Conservation (phyloP, 2,888 invertebrate genomes). For the Drosophila prolongata region DNA sequence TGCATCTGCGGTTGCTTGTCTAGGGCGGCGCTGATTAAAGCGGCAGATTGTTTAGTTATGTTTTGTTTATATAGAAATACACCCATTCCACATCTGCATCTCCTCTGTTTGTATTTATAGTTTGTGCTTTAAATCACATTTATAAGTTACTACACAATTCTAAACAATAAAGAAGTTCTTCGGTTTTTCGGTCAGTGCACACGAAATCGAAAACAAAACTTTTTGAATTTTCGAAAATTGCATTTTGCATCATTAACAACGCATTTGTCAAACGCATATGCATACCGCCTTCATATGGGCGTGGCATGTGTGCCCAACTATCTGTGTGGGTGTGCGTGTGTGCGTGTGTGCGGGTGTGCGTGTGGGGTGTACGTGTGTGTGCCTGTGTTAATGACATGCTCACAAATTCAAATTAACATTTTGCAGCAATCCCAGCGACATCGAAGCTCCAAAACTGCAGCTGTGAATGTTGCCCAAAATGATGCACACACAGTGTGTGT, state of each 20-base stretch:
- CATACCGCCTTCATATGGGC: constrained; percentile 36
- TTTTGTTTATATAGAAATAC: constrained; percentile 68
- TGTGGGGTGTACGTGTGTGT: constrained; percentile 26
- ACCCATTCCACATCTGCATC: constrained; percentile 34
- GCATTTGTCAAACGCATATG: constrained; percentile 76
- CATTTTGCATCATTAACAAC: constrained; percentile 79
- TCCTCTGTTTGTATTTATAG: constrained; percentile 43
- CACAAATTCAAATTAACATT: constrained; percentile 82
- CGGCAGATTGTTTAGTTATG: constrained; percentile 68
- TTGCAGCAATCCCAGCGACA: constrained; percentile 71
- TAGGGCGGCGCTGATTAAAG: constrained; percentile 72
- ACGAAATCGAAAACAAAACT: constrained; percentile 64
- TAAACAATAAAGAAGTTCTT: constrained; percentile 1
- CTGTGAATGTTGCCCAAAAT: constrained; percentile 48
- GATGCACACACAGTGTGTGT: constrained; percentile 60
- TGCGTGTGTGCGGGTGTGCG: constrained; percentile 28
- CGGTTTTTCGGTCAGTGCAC: constrained; percentile 21
- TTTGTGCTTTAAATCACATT: constrained; percentile 35
- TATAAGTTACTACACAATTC: constrained; percentile 8
- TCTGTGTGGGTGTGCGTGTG: constrained; percentile 15
- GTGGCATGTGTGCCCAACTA: constrained; percentile 33
- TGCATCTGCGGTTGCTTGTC: constrained; percentile 26
- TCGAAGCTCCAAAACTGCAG: constrained; percentile 46
- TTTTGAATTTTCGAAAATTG: constrained; percentile 76
- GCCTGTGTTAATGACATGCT: constrained; percentile 80